Conservation (phyloP, 92 coral and sea anemone species). For the Phenganax subtilis region DNA sequence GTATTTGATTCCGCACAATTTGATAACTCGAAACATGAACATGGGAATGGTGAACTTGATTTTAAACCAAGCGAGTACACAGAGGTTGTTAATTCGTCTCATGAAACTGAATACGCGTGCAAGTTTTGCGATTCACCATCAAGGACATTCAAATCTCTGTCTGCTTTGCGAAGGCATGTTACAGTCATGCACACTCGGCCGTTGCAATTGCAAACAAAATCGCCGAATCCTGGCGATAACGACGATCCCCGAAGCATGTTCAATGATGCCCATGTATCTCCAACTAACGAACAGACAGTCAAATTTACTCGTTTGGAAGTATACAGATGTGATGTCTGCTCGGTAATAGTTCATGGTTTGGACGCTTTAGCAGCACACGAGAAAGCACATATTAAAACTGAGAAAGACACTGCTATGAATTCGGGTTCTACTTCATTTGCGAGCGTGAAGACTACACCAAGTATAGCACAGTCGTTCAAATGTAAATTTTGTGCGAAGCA, state of each 20-base stretch:
- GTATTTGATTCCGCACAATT: neutral
- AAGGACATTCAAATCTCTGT: slow-evolving; percentile 5
- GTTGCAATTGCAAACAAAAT: neutral
- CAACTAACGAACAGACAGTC: neutral
- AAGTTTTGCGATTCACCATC: neutral
- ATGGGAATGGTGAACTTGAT: neutral
- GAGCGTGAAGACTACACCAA: neutral
- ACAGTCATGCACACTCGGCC: neutral
- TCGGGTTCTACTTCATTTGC: neutral
- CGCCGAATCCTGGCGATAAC: no score
- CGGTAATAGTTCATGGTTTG: slow-evolving; percentile 2
- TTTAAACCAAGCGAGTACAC: neutral
- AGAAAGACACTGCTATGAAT: neutral
- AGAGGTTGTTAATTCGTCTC: neutral
- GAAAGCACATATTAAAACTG: neutral
- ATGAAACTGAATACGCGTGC: neutral
- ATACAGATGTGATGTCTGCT: slow-evolving; percentile 2
- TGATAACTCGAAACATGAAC: neutral
- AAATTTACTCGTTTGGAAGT: neutral
- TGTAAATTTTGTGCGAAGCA: neutral
- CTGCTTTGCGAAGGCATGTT: slow-evolving; percentile 11
- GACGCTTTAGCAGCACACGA: slow-evolving; percentile 13
- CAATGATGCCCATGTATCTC: neutral
- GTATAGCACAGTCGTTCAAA: neutral
- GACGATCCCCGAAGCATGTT: neutral